These are phyloP conservation scores for Thymelicus acteon DNA, from an alignment of 2,888 invertebrate species.

Conservation along the genomic window DNA sequence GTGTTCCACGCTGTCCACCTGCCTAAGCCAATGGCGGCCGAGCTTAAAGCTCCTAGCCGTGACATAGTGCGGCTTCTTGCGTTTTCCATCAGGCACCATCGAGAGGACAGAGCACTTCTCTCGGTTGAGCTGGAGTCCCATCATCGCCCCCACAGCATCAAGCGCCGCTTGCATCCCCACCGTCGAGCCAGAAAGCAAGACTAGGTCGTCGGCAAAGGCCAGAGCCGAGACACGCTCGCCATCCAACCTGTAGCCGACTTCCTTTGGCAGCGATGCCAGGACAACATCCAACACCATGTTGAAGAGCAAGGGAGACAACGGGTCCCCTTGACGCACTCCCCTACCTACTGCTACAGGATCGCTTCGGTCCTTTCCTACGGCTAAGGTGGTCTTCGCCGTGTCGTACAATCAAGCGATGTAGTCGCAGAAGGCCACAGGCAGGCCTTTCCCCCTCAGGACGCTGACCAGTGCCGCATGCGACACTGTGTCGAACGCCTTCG, in stretches of 20 bases:
- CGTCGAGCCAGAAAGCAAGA: constrained; percentile 52
- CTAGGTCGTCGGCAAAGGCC: constrained; percentile 63
- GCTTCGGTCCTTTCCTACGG: constrained; percentile 42
- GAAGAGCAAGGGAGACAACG: constrained; percentile 60
- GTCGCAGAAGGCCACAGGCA: constrained; percentile 50
- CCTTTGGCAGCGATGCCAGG: constrained; percentile 43
- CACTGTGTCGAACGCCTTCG: constrained; percentile 67
- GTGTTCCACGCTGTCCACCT: constrained; percentile 47
- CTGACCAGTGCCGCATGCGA: constrained; percentile 51
- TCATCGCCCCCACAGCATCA: constrained; percentile 45
- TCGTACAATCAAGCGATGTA: constrained; percentile 56
- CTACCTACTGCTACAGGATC: constrained; percentile 47
- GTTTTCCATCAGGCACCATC: constrained; percentile 49
- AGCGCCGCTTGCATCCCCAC: constrained; percentile 52
- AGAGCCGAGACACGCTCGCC: constrained; percentile 48
- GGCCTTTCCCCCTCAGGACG: constrained; percentile 53
- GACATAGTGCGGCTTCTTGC: constrained; percentile 47
- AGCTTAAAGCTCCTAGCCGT: constrained; percentile 41
- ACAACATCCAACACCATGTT: constrained; percentile 51
- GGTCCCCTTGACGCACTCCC: constrained; percentile 68
- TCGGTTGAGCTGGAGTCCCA: constrained; percentile 39
- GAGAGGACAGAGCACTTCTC: constrained; percentile 51
- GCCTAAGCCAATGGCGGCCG: constrained; percentile 44
- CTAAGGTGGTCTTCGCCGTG: constrained; percentile 51
- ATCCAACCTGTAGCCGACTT: constrained; percentile 45